Percentiles rank a stretch among this genome's conserved stretches.
Evolutionary conservation across 2,113 vertebrate species (phyloP).

Genomic region (Pavo muticus): DNA sequence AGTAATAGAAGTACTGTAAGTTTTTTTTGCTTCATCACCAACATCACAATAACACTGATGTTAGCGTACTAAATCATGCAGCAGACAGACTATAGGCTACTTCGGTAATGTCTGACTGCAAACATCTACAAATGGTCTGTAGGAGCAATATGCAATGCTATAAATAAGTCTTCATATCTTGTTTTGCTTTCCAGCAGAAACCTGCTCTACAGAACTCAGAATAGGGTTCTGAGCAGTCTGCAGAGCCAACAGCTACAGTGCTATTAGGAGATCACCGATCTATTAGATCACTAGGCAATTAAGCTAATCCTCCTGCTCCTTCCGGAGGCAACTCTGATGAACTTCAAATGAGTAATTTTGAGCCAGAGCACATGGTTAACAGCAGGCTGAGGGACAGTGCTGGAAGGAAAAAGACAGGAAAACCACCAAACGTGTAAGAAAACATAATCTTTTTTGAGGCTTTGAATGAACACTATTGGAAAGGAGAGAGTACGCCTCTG

Average conservation of each 20-base stretch:
- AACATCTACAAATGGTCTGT: not conserved
- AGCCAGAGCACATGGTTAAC: conserved; percentile 67
- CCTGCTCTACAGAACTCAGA: not conserved
- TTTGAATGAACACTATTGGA: not conserved
- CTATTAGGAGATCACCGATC: not conserved
- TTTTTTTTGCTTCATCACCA: not conserved
- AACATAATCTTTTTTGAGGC: not conserved
- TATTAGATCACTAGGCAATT: conserved; percentile 41
- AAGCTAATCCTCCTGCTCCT: conserved; percentile 63
- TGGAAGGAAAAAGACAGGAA: conserved; percentile 8
- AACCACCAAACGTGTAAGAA: not conserved
- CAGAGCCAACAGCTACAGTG: not conserved
- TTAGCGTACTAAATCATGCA: not conserved
- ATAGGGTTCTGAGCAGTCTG: not conserved
- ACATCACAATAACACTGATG: not conserved
- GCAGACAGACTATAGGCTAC: not conserved
- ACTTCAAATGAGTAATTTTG: conserved; percentile 67
- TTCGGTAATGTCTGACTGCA: not conserved
- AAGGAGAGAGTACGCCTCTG: not conserved
- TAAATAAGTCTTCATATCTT: not conserved
- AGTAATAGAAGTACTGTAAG: not conserved
- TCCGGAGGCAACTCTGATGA: conserved; percentile 49
- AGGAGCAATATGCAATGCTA: not conserved
- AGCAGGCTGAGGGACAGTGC: conserved; percentile 61
- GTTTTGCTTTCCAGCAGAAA: conserved; percentile 7